These are phyloP conservation scores for Sprattus sprattus DNA, from an alignment of 2,113 vertebrate genomes.

Conservation along the genomic window DNA sequence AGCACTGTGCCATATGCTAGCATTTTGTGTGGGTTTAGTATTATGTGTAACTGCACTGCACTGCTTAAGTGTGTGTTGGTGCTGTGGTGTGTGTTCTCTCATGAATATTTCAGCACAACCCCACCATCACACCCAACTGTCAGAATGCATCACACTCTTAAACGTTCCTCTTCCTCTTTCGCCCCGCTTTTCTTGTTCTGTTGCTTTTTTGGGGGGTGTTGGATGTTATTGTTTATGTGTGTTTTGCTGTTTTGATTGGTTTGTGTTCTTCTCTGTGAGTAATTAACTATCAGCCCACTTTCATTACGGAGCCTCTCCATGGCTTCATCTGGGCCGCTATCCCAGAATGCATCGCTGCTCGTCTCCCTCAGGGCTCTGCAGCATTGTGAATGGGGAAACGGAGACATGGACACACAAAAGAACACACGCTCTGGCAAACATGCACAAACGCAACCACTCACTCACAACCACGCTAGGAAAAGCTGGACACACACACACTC, in stretches of 20 bases:
- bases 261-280: conserved; percentile 18
- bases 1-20: neutral
- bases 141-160: conserved; percentile 8
- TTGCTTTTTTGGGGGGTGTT: neutral
- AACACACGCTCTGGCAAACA: conserved; percentile 9
- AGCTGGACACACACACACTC: neutral
- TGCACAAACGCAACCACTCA: neutral
- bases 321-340: neutral
- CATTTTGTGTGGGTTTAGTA: no score
- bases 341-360: neutral
- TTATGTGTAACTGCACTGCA: no score
- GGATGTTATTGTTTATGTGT: conserved; percentile 17
- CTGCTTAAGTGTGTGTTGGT: no score
- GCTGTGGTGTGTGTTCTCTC: neutral
- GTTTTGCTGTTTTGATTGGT: conserved; percentile 26
- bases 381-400: neutral
- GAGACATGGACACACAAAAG: conserved; percentile 23
- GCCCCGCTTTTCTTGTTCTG: neutral
- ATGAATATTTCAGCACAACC: neutral
- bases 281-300: conserved; percentile 30
- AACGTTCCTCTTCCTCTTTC: neutral
- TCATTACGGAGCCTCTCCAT: conserved; percentile 23
- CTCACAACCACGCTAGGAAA: neutral
- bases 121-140: conserved; percentile 2
- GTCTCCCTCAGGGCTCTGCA: neutral